Evolutionary conservation across 2,113 vertebrate genomes (phyloP).

Genomic region (Sinocyclocheilus maitianheensis): DNA sequence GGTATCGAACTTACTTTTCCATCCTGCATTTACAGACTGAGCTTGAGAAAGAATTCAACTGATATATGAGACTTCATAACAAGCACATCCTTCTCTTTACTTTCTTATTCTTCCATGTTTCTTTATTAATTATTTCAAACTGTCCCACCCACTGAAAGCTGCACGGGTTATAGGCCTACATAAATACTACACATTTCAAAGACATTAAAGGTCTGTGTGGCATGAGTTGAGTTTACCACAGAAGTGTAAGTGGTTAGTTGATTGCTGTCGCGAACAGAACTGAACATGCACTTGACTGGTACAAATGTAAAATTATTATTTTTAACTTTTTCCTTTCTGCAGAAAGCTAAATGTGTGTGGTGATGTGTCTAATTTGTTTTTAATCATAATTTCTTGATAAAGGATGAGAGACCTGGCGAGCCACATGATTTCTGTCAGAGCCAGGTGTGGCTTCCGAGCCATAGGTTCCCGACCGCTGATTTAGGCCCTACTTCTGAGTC

Average conservation of each 20-base stretch:
- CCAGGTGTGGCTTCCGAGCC: too few species aligned
- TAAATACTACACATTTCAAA: neutral
- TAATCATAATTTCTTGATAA: neutral
- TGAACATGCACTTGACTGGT: neutral
- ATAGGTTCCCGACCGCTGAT: neutral
- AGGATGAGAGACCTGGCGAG: neutral
- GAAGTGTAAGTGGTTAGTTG: neutral
- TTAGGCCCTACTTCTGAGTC: too few species aligned
- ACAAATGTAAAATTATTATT: neutral
- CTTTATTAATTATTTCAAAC: neutral
- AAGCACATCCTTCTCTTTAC: neutral
- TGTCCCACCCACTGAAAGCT: neutral
- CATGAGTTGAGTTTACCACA: neutral
- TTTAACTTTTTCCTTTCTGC: neutral
- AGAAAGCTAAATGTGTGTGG: neutral
- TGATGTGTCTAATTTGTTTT: too few species aligned
- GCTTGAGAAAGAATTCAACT: too few species aligned
- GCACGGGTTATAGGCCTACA: neutral
- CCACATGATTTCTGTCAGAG: too few species aligned
- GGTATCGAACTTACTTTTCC: too few species aligned
- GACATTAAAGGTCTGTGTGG: neutral
- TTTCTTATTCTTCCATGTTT: neutral
- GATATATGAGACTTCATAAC: neutral
- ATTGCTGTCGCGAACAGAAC: neutral
- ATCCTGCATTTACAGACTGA: too few species aligned